phyloP scores from a whole-genome alignment of 2,113 vertebrate species.

The Speoplatyrhinus poulsoni region DNA sequence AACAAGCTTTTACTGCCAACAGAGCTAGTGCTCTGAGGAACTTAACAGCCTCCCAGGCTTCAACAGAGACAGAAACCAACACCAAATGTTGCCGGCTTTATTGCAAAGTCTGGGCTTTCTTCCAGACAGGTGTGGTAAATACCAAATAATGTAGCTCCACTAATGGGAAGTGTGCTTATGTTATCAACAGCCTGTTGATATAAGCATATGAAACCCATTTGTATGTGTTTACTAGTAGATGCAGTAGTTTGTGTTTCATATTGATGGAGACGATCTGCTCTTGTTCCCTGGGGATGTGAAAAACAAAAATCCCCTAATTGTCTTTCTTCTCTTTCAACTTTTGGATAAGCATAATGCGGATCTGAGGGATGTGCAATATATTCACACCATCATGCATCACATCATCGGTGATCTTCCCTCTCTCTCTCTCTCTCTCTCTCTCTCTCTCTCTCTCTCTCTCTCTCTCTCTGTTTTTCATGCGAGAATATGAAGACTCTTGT shows the following conservation, averaged over 20 bases:
- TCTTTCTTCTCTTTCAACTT: constrained; percentile 45
- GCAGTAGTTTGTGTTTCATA: no score
- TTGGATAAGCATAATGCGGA: constrained; percentile 39
- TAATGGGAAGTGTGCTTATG: background rate
- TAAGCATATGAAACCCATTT: background rate
- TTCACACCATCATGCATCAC: constrained; percentile 54
- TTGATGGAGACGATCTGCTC: constrained; percentile 24
- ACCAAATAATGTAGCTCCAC: background rate
- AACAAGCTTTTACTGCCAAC: constrained; percentile 54
- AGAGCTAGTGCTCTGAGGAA: constrained; percentile 34
- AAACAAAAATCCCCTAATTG: no score
- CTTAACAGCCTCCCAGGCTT: constrained; percentile 30
- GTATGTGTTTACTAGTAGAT: background rate
- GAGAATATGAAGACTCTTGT: no score
- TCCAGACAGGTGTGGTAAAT: constrained; percentile 23
- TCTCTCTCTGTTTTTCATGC: no score
- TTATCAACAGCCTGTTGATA: background rate
- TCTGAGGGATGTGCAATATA: constrained; percentile 61
- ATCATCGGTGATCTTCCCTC: constrained; percentile 43
- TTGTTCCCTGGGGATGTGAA: no score
- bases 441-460: constrained; percentile 17
- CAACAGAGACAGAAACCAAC: constrained; percentile 5
- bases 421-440: constrained; percentile 10
- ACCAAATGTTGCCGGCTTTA: background rate
- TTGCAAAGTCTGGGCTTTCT: background rate